These are phyloP conservation scores for Helicolenus hilgendorfi DNA, from an alignment of 2,797 vertebrate species.

Conservation along the genomic window DNA sequence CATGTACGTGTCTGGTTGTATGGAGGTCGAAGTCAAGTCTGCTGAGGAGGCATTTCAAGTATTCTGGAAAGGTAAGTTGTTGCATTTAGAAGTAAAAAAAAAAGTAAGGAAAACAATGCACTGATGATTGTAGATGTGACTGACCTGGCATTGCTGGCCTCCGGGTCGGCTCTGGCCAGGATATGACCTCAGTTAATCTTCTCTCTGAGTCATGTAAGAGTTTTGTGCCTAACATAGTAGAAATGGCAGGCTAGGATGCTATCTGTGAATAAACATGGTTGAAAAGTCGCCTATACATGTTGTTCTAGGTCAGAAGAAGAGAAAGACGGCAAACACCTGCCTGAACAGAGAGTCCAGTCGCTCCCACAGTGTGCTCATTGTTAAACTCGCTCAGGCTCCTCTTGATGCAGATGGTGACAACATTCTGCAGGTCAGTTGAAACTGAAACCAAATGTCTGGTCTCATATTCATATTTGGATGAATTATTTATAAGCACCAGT, in stretches of 20 bases:
- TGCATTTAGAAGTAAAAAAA: background rate
- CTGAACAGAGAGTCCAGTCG: constrained; percentile 97
- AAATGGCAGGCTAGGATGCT: background rate
- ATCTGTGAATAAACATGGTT: background rate
- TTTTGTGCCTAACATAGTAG: background rate
- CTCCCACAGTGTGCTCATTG: constrained; percentile 97
- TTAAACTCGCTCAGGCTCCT: constrained; percentile 97
- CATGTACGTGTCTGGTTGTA: constrained; percentile 97
- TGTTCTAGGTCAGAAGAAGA: constrained; percentile 95
- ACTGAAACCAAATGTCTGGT: background rate
- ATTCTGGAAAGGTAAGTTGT: constrained; percentile 95
- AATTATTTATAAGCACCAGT: background rate
- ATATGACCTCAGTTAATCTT: constrained; percentile 88
- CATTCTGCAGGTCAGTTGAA: constrained; percentile 93
- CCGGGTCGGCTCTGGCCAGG: constrained; percentile 83
- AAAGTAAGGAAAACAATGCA: constrained; percentile 21
- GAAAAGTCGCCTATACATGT: background rate
- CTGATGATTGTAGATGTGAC: constrained; percentile 87
- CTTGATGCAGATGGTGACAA: constrained; percentile 96
- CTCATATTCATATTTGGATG: background rate
- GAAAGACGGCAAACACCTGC: constrained; percentile 96
- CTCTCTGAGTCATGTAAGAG: constrained; percentile 85
- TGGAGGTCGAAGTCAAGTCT: constrained; percentile 98
- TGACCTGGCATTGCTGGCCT: constrained; percentile 88
- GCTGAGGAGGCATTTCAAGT: constrained; percentile 98